A percentile compares a stretch with the other conserved stretches of the same genome.
These are phyloP conservation scores for Drosophila setifemur DNA, from an alignment of 1,140 invertebrate species.

Conservation along the genomic window DNA sequence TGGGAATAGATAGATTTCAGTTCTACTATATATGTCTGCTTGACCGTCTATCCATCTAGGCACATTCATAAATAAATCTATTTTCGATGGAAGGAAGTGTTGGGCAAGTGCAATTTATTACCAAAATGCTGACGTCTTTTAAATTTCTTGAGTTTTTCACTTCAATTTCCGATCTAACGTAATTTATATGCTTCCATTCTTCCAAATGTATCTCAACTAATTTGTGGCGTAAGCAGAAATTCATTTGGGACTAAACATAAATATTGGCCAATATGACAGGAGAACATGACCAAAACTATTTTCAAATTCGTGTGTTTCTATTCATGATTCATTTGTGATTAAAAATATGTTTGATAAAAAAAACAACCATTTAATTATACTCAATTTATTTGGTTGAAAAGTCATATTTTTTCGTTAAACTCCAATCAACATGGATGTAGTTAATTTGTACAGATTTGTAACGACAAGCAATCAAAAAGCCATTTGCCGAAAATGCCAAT, in stretches of 20 bases:
- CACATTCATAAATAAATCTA: constrained; percentile 45
- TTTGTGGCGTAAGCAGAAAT: constrained; percentile 2
- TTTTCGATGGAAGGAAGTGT: constrained; percentile 24
- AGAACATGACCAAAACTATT: background rate
- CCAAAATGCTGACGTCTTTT: constrained; percentile 39
- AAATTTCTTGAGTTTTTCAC: constrained; percentile 21
- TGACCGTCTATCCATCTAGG: constrained; percentile 16
- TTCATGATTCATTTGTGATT: background rate
- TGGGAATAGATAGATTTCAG: constrained; percentile 1
- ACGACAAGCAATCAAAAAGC: constrained; percentile 31
- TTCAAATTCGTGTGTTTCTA: background rate
- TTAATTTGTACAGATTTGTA: constrained; percentile 11
- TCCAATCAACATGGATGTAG: constrained; percentile 5
- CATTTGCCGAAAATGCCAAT: constrained; percentile 33
- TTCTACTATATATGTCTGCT: background rate
- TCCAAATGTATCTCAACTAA: constrained; percentile 9
- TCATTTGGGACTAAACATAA: background rate
- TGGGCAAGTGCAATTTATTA: constrained; percentile 40
- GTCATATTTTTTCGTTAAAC: background rate
- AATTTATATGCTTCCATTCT: constrained; percentile 27
- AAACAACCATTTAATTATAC: background rate
- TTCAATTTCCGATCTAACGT: constrained; percentile 27
- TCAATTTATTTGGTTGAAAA: background rate
- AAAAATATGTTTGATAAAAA: background rate
- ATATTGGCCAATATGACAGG: background rate